Evolutionary conservation across 2,888 invertebrate species (phyloP).

Genomic region (Palloptera scutellata): DNA sequence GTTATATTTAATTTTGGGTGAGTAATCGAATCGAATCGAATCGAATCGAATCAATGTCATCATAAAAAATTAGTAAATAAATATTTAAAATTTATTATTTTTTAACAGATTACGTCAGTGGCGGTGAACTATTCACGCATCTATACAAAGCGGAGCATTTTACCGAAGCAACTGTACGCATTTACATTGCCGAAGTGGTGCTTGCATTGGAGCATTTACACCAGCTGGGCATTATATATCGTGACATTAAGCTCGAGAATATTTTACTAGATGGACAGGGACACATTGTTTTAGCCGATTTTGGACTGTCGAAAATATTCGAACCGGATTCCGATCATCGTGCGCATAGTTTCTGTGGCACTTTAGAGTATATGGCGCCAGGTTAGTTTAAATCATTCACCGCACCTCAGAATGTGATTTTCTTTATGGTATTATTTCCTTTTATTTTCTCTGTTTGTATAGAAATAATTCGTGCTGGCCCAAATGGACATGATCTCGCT

Average conservation of each 20-base stretch:
- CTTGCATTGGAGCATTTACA: slow-evolving; percentile 95
- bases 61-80: not conserved
- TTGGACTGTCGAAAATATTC: slow-evolving; percentile 95
- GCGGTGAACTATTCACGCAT: slow-evolving; percentile 97
- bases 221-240: slow-evolving; percentile 96
- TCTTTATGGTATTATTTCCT: not conserved
- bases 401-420: too few relatives aligned
- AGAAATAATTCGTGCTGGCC: slow-evolving; percentile 81
- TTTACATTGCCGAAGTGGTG: slow-evolving; percentile 96
- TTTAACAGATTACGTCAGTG: slow-evolving; percentile 91
- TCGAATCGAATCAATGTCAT: not conserved
- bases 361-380: slow-evolving; percentile 98
- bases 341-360: slow-evolving; percentile 97
- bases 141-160: slow-evolving; percentile 94
- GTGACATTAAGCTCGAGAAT: slow-evolving; percentile 97
- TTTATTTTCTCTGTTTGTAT: slow-evolving; percentile 33
- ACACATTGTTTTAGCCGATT: slow-evolving; percentile 96
- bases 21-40: slow-evolving; percentile 59
- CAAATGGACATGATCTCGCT: slow-evolving; percentile 93
- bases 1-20: slow-evolving; percentile 95
- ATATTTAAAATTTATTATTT: slow-evolving; percentile 13
- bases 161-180: slow-evolving; percentile 85
- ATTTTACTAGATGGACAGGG: slow-evolving; percentile 93
- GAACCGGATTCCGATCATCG: slow-evolving; percentile 73
- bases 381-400: slow-evolving; percentile 54